Conservation (phyloP, 1,140 invertebrate genomes). For the Achatina immaculata region DNA sequence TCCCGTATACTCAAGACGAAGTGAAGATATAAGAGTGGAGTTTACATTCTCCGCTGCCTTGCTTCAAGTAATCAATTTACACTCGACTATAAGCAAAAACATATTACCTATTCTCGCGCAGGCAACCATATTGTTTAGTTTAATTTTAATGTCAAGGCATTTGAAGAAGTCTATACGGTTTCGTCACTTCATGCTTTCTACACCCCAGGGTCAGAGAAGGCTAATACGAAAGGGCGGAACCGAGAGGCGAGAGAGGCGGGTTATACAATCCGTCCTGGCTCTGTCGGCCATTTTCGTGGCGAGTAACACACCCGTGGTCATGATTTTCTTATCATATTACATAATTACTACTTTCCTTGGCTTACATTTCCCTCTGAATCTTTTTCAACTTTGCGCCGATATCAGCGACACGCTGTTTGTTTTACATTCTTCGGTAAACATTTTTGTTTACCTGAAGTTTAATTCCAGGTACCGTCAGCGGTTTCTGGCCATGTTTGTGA, state of each 20-base stretch:
- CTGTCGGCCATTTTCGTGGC: not conserved
- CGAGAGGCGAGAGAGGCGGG: not conserved
- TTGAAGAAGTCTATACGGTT: not conserved
- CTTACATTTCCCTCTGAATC: not conserved
- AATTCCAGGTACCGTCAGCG: not conserved
- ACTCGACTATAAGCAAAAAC: not conserved
- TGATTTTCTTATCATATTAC: not conserved
- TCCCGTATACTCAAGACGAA: not conserved
- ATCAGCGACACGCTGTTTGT: not conserved
- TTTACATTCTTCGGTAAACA: not conserved
- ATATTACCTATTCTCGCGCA: not conserved
- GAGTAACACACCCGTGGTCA: not conserved
- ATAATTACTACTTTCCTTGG: not conserved
- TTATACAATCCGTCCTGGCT: not conserved
- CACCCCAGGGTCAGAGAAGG: not conserved
- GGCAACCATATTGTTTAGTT: not conserved
- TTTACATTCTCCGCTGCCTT: not conserved
- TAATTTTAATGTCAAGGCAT: not conserved
- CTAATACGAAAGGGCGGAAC: not conserved
- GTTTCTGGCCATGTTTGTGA: no score
- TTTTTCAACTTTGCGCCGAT: not conserved
- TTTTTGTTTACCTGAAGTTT: constrained; percentile 4
- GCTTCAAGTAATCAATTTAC: not conserved
- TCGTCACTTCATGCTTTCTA: not conserved
- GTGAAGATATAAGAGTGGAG: not conserved